These are phyloP conservation scores for Dufourea novaeangliae DNA, from an alignment of 1,140 invertebrate species.

Conservation along the genomic window DNA sequence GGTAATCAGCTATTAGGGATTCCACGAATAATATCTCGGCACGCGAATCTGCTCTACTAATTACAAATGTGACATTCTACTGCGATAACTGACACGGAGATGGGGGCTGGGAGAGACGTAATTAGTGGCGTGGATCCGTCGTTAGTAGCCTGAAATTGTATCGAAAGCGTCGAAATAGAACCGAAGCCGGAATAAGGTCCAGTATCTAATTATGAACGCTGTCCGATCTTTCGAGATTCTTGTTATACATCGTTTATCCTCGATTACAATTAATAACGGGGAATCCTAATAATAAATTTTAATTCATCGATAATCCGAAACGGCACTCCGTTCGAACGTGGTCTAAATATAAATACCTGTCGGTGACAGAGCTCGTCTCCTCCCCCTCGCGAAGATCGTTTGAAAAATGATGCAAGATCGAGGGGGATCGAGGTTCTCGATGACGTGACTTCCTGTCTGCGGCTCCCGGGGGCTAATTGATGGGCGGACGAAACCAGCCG, in stretches of 20 bases:
- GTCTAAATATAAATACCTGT: conserved; percentile 14
- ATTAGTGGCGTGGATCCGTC: conserved; percentile 27
- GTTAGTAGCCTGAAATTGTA: background rate
- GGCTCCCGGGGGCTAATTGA: too few species aligned
- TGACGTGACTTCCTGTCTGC: background rate
- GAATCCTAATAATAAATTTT: too few species aligned
- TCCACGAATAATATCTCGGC: conserved; percentile 31
- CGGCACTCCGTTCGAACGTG: background rate
- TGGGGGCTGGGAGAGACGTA: conserved; percentile 29
- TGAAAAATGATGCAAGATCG: background rate
- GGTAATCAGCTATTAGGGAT: conserved; percentile 12
- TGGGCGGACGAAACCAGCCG: background rate
- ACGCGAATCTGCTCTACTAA: conserved; percentile 19
- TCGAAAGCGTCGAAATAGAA: background rate
- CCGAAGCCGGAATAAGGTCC: too few species aligned
- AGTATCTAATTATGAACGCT: background rate
- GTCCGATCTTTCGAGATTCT: background rate
- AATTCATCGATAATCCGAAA: background rate
- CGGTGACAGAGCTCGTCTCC: background rate
- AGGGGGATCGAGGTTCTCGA: background rate
- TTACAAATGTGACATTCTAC: conserved; percentile 30
- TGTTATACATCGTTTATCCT: background rate
- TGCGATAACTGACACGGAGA: conserved; percentile 27
- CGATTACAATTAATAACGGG: too few species aligned
- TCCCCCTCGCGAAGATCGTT: background rate